phyloP scores from a whole-genome alignment of 2,888 invertebrate species.

The Heliconius charithonia region DNA sequence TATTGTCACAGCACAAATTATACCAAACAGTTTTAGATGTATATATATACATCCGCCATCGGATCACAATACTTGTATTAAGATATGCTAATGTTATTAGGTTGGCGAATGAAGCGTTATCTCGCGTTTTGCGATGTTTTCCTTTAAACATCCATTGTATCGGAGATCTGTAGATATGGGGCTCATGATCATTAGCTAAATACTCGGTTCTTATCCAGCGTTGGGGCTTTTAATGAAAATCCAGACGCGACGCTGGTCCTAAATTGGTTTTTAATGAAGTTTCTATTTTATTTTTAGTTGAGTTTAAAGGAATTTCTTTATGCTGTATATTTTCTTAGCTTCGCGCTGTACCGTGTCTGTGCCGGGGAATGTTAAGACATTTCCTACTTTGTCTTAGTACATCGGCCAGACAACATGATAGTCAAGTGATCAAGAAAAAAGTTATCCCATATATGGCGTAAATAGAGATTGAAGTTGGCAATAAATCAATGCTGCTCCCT shows the following conservation, averaged over 20 bases:
- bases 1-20: constrained; percentile 52
- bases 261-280: constrained; percentile 38
- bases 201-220: constrained; percentile 28
- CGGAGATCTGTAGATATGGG: constrained; percentile 58
- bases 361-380: no score
- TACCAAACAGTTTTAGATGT: constrained; percentile 45
- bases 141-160: constrained; percentile 57
- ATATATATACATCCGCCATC: constrained; percentile 37
- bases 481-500: no score
- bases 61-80: constrained; percentile 60
- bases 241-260: constrained; percentile 10
- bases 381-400: no score
- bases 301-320: background rate
- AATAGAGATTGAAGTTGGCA: no score
- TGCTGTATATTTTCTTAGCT: background rate
- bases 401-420: no score
- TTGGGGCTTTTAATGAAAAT: constrained; percentile 29
- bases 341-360: no score
- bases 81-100: constrained; percentile 78
- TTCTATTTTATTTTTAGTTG: constrained; percentile 1
- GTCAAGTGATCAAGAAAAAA: no score
- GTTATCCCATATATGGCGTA: no score
- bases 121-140: constrained; percentile 64
- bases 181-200: constrained; percentile 39
- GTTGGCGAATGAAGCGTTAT: constrained; percentile 61